These are phyloP conservation scores for Catocala nupta DNA, from an alignment of 2,888 invertebrate species.

Conservation along the genomic window DNA sequence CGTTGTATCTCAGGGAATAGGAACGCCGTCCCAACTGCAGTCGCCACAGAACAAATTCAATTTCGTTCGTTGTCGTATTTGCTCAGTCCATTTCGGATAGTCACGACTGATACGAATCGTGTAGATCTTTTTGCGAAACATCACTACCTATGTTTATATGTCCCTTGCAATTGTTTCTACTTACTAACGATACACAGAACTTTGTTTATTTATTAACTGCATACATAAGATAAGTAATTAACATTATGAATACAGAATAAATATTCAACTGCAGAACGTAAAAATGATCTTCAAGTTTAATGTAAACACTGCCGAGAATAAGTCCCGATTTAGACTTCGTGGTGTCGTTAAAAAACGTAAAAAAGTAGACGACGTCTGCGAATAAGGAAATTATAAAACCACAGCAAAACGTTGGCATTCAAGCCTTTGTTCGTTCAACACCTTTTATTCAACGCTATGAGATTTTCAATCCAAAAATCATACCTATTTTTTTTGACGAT, in stretches of 20 bases:
- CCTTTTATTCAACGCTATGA: constrained; percentile 75
- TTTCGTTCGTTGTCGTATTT: too few species aligned
- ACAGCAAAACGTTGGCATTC: constrained; percentile 70
- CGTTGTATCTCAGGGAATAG: too few species aligned
- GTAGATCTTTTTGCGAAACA: too few species aligned
- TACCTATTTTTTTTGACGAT: constrained; percentile 51
- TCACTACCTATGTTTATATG: too few species aligned
- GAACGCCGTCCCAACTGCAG: too few species aligned
- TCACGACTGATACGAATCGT: too few species aligned
- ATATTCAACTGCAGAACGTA: not conserved
- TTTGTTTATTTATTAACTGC: too few species aligned
- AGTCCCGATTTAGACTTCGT: constrained; percentile 57
- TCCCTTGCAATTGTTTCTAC: too few species aligned
- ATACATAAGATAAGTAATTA: too few species aligned
- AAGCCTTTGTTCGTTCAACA: constrained; percentile 72
- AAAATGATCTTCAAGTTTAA: constrained; percentile 57
- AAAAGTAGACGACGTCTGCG: constrained; percentile 74
- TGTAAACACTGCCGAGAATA: constrained; percentile 63
- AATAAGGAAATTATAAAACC: constrained; percentile 82
- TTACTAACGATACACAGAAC: too few species aligned
- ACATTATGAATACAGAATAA: not conserved
- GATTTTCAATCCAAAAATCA: constrained; percentile 75
- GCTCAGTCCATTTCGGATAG: too few species aligned
- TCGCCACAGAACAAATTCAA: too few species aligned
- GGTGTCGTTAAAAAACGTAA: constrained; percentile 61